Conservation (phyloP, 1,140 invertebrate genomes). For the Zaprionus gabonicus region DNA sequence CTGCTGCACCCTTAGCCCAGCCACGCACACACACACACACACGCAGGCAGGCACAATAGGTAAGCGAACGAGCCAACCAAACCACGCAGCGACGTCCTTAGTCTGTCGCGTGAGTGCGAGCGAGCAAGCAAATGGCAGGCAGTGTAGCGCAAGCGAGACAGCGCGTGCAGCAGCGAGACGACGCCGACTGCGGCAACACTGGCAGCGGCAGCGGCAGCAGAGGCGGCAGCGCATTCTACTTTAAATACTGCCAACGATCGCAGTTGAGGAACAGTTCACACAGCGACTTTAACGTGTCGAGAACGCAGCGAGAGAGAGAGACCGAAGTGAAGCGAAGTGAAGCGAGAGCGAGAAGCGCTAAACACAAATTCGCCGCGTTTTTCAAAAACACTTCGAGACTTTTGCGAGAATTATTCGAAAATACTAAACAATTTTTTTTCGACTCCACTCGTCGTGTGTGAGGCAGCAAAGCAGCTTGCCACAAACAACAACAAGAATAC, state of each 20-base stretch:
- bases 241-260: slow-evolving; percentile 84
- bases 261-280: slow-evolving; percentile 84
- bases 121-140: slow-evolving; percentile 13
- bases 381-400: neutral
- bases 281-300: slow-evolving; percentile 84
- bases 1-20: slow-evolving; percentile 66
- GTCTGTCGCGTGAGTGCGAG: slow-evolving; percentile 37
- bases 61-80: slow-evolving; percentile 71
- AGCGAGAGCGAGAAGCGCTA: neutral
- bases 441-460: neutral
- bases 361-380: slow-evolving; percentile 33
- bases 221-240: slow-evolving; percentile 79
- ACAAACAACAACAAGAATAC: neutral
- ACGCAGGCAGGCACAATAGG: slow-evolving; percentile 45
- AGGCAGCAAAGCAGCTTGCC: neutral
- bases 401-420: neutral
- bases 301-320: slow-evolving; percentile 55
- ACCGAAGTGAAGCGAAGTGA: slow-evolving; percentile 6
- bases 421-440: neutral
- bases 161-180: slow-evolving; percentile 7
- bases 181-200: slow-evolving; percentile 41
- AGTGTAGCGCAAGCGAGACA: slow-evolving; percentile 25
- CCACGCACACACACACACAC: slow-evolving; percentile 30
- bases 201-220: slow-evolving; percentile 36
- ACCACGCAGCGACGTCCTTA: slow-evolving; percentile 61